phyloP scores from a whole-genome alignment of 2,888 invertebrate species.

The Aphidius colemani region DNA sequence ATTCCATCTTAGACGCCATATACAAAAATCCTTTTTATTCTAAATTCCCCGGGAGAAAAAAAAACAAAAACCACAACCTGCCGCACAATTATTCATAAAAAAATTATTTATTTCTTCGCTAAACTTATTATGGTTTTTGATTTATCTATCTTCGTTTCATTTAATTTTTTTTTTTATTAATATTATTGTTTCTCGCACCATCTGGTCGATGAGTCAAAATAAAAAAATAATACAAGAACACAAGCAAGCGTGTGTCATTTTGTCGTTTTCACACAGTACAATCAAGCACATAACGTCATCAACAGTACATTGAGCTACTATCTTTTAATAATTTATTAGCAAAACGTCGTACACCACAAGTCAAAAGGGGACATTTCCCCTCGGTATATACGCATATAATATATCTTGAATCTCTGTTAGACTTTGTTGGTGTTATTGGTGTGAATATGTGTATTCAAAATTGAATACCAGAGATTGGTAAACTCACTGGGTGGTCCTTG shows the following conservation, averaged over 20 bases:
- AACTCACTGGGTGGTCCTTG: conserved; percentile 57
- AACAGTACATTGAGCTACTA: conserved; percentile 47
- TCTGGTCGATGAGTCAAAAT: conserved; percentile 14
- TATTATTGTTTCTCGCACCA: conserved; percentile 7
- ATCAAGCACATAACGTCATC: conserved; percentile 47
- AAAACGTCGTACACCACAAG: conserved; percentile 37
- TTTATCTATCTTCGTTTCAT: background rate
- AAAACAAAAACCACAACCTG: too few relatives aligned
- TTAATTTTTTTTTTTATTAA: background rate
- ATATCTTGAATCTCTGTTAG: conserved; percentile 9
- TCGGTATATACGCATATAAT: conserved; percentile 44
- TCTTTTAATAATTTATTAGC: conserved; percentile 61
- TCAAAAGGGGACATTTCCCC: conserved; percentile 28
- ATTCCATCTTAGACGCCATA: too few relatives aligned
- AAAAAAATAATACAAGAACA: too few relatives aligned
- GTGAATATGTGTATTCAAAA: conserved; percentile 11
- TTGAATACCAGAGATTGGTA: conserved; percentile 39
- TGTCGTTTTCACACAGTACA: conserved; percentile 35
- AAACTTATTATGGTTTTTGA: too few relatives aligned
- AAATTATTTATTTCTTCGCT: too few relatives aligned
- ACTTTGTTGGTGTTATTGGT: conserved; percentile 8
- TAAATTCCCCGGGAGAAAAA: too few relatives aligned
- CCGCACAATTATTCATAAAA: too few relatives aligned
- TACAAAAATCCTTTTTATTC: too few relatives aligned
- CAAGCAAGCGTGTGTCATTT: too few relatives aligned